Evolutionary conservation across 2,888 invertebrate genomes (phyloP).

Genomic region (Cerceris rybyensis): DNA sequence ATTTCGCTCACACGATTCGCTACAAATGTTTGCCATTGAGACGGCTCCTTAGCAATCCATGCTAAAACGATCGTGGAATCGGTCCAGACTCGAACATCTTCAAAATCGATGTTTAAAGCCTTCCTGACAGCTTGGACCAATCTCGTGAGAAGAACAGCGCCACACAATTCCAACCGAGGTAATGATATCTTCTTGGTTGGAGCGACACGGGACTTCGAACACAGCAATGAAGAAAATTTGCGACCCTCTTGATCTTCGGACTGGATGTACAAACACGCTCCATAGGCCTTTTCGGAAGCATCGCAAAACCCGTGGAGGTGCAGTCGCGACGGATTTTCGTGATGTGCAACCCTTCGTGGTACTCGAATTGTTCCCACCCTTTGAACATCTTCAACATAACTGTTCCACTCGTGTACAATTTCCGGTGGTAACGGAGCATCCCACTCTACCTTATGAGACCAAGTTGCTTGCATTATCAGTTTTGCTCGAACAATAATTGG

Average conservation of each 20-base stretch:
- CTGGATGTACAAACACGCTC: not conserved
- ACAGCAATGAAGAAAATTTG: not conserved
- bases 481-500: slow-evolving; percentile 3
- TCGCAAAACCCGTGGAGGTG: slow-evolving; percentile 11
- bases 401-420: not conserved
- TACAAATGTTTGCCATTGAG: slow-evolving; percentile 20
- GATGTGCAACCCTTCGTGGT: not conserved
- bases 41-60: not conserved
- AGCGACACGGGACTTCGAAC: slow-evolving; percentile 14
- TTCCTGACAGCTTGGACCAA: not conserved
- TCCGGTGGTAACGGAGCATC: slow-evolving; percentile 7
- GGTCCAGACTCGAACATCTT: not conserved
- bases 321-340: not conserved
- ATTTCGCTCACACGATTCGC: slow-evolving; percentile 11
- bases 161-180: slow-evolving; percentile 13
- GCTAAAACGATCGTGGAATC: slow-evolving; percentile 16
- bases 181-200: slow-evolving; percentile 1
- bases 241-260: accelerated
- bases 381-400: not conserved
- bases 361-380: not conserved
- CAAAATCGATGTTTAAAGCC: not conserved
- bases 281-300: slow-evolving; percentile 10
- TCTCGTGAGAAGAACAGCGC: not conserved
- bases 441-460: slow-evolving; percentile 9
- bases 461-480: not conserved